These are phyloP conservation scores for Marmota flaviventris DNA, from an alignment of 2,113 vertebrate species.

Conservation along the genomic window DNA sequence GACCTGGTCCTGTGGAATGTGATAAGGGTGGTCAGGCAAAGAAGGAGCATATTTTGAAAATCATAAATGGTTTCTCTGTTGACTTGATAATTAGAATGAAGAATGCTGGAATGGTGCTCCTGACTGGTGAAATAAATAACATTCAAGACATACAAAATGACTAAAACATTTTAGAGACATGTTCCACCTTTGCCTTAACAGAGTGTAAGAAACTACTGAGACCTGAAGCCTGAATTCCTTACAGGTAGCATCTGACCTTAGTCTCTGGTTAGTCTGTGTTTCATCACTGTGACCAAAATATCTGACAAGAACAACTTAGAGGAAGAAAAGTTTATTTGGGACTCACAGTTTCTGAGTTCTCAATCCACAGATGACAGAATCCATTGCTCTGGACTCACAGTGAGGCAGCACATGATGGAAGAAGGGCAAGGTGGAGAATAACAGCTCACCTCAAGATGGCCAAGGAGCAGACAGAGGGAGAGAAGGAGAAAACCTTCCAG, in stretches of 20 bases:
- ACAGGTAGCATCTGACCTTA: neutral
- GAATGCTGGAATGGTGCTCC: neutral
- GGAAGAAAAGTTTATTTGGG: too few relatives aligned
- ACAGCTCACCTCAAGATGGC: too few relatives aligned
- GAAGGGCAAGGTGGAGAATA: too few relatives aligned
- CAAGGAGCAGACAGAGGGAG: too few relatives aligned
- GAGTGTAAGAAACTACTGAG: neutral
- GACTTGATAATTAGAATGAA: constrained; percentile 19
- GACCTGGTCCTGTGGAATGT: neutral
- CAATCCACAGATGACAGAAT: too few relatives aligned
- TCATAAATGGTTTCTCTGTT: neutral
- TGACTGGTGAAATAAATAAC: neutral
- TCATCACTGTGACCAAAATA: too few relatives aligned
- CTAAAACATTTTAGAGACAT: constrained; percentile 14
- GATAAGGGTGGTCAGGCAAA: neutral
- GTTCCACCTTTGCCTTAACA: neutral
- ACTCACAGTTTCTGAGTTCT: too few relatives aligned
- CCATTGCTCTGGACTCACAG: too few relatives aligned
- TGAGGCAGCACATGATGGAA: too few relatives aligned
- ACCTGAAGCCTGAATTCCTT: neutral
- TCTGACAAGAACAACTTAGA: too few relatives aligned
- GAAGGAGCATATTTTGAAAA: constrained; percentile 17
- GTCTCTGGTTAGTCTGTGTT: neutral
- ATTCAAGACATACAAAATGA: neutral
- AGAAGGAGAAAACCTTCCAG: too few relatives aligned